These are phyloP conservation scores for Melanostoma scalare DNA, from an alignment of 2,888 invertebrate genomes.

Conservation along the genomic window DNA sequence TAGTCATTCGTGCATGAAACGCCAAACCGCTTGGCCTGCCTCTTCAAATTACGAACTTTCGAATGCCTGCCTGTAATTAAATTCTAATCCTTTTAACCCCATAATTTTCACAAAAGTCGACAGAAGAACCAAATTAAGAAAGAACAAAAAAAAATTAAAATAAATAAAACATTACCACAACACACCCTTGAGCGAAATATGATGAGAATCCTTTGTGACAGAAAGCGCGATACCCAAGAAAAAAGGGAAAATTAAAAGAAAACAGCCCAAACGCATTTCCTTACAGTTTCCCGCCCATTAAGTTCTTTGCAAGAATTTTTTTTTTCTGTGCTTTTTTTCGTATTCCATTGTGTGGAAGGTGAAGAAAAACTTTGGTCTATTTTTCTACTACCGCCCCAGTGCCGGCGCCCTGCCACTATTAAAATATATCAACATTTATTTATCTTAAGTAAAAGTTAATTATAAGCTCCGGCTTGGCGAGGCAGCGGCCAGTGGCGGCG, in stretches of 20 bases:
- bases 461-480: conserved; percentile 30
- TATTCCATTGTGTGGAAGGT: conserved; percentile 8
- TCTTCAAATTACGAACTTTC: conserved; percentile 19
- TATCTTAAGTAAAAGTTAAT: conserved; percentile 70
- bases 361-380: conserved; percentile 27
- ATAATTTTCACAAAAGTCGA: conserved; percentile 48
- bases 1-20: conserved; percentile 15
- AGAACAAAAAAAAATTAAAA: conserved; percentile 18
- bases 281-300: conserved; percentile 44
- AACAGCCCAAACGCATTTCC: conserved; percentile 48
- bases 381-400: conserved; percentile 10
- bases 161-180: conserved; percentile 46
- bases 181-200: conserved; percentile 49
- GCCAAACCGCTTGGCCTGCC: not conserved
- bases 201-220: conserved; percentile 56
- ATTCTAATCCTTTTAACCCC: conserved; percentile 55
- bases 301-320: conserved; percentile 26
- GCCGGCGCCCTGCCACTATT: not conserved
- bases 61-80: conserved; percentile 45
- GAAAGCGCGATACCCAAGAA: conserved; percentile 32
- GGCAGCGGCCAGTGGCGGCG: not conserved
- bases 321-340: not conserved
- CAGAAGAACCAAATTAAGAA: conserved; percentile 27
- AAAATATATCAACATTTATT: conserved; percentile 61
- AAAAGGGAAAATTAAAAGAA: conserved; percentile 52